These are phyloP conservation scores for Beaufortia kweichowensis DNA, from an alignment of 2,113 vertebrate genomes.

Conservation along the genomic window DNA sequence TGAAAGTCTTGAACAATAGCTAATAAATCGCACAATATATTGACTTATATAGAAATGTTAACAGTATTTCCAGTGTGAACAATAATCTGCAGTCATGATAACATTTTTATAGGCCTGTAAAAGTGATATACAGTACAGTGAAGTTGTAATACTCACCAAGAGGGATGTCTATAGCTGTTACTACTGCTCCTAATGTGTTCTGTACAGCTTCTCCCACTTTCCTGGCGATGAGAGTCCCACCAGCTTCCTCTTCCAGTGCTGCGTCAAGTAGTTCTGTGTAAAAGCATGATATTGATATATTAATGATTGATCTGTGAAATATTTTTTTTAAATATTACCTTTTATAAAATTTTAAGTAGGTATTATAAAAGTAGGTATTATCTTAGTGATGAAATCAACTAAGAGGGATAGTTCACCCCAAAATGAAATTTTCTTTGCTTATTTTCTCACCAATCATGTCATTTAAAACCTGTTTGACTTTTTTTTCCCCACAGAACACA, in stretches of 20 bases:
- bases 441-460: not conserved
- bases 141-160: slow-evolving; percentile 77
- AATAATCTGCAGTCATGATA: not conserved
- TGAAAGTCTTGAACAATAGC: no score
- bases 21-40: not conserved
- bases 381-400: no score
- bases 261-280: slow-evolving; percentile 81
- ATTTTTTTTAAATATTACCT: no score
- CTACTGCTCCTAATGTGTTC: slow-evolving; percentile 93
- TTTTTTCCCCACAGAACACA: no score
- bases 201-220: slow-evolving; percentile 97
- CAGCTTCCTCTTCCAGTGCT: slow-evolving; percentile 87
- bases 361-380: no score
- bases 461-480: no score
- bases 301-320: no score
- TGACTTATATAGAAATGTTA: not conserved
- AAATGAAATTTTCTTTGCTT: not conserved
- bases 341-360: no score
- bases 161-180: slow-evolving; percentile 96
- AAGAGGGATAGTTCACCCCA: no score
- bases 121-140: not conserved
- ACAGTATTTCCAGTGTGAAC: not conserved
- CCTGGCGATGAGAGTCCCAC: slow-evolving; percentile 90
- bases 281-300: slow-evolving; percentile 17
- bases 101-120: not conserved